Evolutionary conservation across 2,113 vertebrate species (phyloP).

Genomic region (Peromyscus leucopus): DNA sequence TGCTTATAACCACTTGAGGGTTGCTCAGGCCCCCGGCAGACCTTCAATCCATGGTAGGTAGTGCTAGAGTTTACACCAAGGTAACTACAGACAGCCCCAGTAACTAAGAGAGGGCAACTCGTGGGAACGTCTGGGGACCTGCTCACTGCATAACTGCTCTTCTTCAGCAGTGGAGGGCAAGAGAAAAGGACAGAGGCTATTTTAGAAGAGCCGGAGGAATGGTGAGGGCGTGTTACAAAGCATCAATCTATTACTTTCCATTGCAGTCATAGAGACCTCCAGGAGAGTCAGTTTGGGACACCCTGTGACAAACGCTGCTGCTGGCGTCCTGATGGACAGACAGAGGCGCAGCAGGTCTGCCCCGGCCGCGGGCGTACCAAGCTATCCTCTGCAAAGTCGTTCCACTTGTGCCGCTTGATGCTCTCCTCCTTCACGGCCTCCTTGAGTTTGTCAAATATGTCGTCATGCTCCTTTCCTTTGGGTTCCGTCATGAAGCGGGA

Average conservation of each 20-base stretch:
- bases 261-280: not conserved
- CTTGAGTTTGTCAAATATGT: conserved; percentile 99
- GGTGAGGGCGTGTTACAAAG: not conserved
- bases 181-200: not conserved
- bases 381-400: conserved; percentile 97
- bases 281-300: conserved; percentile 22
- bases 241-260: not conserved
- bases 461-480: conserved; percentile 97
- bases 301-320: not conserved
- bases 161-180: conserved; percentile 32
- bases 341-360: not conserved
- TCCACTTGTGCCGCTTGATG: conserved; percentile 98
- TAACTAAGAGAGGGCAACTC: not conserved
- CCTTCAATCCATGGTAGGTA: not conserved
- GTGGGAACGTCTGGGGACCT: not conserved
- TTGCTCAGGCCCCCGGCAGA: not conserved
- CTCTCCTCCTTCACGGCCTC: conserved; percentile 98
- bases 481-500: conserved; percentile 98
- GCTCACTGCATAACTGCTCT: not conserved
- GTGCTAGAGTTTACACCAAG: not conserved
- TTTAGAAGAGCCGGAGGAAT: conserved; percentile 39
- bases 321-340: not conserved
- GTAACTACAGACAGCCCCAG: not conserved
- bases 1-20: not conserved
- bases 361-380: conserved; percentile 89